Percentiles rank a stretch among this genome's conserved stretches.
Evolutionary conservation across 1,140 invertebrate genomes (phyloP).

Genomic region (Condylostylus longicornis): DNA sequence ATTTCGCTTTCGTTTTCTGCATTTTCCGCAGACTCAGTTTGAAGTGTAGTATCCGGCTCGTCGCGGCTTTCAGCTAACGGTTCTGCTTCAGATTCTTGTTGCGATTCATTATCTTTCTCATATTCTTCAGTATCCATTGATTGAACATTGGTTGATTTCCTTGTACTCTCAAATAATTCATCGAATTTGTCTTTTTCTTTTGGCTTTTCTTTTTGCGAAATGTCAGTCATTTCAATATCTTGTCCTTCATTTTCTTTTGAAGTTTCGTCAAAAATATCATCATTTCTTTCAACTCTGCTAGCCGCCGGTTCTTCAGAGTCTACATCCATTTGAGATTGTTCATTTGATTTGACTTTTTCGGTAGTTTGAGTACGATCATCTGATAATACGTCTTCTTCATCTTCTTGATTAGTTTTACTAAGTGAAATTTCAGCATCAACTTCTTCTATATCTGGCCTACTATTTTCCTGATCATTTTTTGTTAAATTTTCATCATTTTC

Average conservation of each 20-base stretch:
- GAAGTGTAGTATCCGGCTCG: too few relatives aligned
- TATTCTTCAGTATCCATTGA: too few relatives aligned
- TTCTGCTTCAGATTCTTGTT: too few relatives aligned
- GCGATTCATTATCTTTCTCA: too few relatives aligned
- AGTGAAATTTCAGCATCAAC: slow-evolving; percentile 10
- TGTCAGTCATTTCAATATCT: background rate
- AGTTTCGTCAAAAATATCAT: too few relatives aligned
- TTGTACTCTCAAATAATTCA: slow-evolving; percentile 7
- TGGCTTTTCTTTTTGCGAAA: slow-evolving; percentile 1
- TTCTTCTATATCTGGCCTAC: slow-evolving; percentile 10
- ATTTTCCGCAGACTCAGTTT: too few relatives aligned
- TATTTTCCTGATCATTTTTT: slow-evolving; percentile 11
- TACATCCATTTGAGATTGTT: slow-evolving; percentile 1
- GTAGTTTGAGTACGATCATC: background rate
- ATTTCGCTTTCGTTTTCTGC: too few relatives aligned
- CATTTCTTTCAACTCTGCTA: slow-evolving; percentile 8
- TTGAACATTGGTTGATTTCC: too few relatives aligned
- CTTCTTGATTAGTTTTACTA: slow-evolving; percentile 1
- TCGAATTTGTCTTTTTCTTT: slow-evolving; percentile 25
- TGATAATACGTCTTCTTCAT: slow-evolving; percentile 3
- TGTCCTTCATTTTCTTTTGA: background rate
- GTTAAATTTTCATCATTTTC: slow-evolving; percentile 11
- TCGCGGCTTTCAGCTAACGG: too few relatives aligned
- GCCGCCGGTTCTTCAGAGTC: slow-evolving; percentile 10
- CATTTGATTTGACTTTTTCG: slow-evolving; percentile 8